Evolutionary conservation across 2,797 vertebrate species (phyloP).

Genomic region (Leptodactylus fallax): DNA sequence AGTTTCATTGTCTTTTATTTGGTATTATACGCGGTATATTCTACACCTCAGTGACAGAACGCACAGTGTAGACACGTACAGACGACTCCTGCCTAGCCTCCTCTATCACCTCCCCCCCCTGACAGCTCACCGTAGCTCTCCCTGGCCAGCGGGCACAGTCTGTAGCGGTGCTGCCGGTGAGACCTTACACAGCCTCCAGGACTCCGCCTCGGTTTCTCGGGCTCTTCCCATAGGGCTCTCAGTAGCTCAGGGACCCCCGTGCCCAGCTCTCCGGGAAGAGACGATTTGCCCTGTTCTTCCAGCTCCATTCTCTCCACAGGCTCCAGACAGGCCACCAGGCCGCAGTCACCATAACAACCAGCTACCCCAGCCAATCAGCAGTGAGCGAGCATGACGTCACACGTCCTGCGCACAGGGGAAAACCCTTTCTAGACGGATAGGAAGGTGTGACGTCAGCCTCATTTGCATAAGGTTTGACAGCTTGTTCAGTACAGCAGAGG

Average conservation of each 20-base stretch:
- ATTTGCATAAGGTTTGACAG: background rate
- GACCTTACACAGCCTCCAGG: slow-evolving; percentile 21
- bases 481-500: background rate
- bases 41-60: no score
- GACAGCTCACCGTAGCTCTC: slow-evolving; percentile 42
- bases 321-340: slow-evolving; percentile 21
- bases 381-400: background rate
- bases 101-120: background rate
- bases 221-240: slow-evolving; percentile 50
- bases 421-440: background rate
- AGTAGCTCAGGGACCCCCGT: slow-evolving; percentile 31
- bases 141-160: slow-evolving; percentile 34
- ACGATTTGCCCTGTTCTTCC: slow-evolving; percentile 11
- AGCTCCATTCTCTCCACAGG: slow-evolving; percentile 48
- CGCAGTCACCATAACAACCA: slow-evolving; percentile 35
- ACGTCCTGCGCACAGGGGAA: background rate
- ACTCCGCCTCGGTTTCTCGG: slow-evolving; percentile 34
- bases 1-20: no score
- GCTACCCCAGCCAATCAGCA: slow-evolving; percentile 12
- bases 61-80: no score
- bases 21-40: no score
- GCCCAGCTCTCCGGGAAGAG: background rate
- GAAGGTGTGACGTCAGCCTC: background rate
- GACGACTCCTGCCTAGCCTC: no score
- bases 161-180: slow-evolving; percentile 44